phyloP scores from a whole-genome alignment of 2,888 invertebrate genomes.

The Palloptera scutellata region DNA sequence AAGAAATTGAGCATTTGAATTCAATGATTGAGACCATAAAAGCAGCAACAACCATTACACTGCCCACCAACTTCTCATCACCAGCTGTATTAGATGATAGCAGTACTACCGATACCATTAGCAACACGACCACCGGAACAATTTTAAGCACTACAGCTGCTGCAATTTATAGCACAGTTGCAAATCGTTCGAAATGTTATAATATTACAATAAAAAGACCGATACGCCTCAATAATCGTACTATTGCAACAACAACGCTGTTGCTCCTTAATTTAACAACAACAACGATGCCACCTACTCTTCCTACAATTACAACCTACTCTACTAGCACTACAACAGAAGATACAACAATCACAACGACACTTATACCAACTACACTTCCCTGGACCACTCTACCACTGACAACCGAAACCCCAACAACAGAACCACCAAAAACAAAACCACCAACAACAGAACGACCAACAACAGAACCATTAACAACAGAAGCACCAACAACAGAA shows the following conservation, averaged over 20 bases:
- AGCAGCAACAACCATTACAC: slow-evolving; percentile 39
- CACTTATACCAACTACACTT: slow-evolving; percentile 55
- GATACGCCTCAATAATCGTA: slow-evolving; percentile 44
- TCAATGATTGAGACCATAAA: slow-evolving; percentile 48
- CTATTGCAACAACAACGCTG: slow-evolving; percentile 61
- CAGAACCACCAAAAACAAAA: slow-evolving; percentile 24
- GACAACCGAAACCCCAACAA: slow-evolving; percentile 23
- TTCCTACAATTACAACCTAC: not conserved
- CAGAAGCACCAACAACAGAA: slow-evolving; percentile 25
- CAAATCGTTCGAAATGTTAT: slow-evolving; percentile 55
- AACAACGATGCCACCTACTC: slow-evolving; percentile 41
- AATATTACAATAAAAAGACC: slow-evolving; percentile 55
- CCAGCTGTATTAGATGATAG: no score
- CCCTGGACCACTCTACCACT: no score
- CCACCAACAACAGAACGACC: slow-evolving; percentile 17
- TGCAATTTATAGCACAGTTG: slow-evolving; percentile 37
- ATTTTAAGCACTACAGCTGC: slow-evolving; percentile 44
- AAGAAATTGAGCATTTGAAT: slow-evolving; percentile 46
- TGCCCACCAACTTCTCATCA: no score
- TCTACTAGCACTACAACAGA: slow-evolving; percentile 28
- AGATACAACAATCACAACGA: not conserved
- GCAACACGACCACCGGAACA: slow-evolving; percentile 42
- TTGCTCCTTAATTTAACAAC: slow-evolving; percentile 62
- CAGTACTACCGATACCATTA: not conserved
- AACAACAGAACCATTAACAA: slow-evolving; percentile 19